Evolutionary conservation across 30 jellyfish, hydroid and myxozoan species (phyloP).

Genomic region (Hydra vulgaris): DNA sequence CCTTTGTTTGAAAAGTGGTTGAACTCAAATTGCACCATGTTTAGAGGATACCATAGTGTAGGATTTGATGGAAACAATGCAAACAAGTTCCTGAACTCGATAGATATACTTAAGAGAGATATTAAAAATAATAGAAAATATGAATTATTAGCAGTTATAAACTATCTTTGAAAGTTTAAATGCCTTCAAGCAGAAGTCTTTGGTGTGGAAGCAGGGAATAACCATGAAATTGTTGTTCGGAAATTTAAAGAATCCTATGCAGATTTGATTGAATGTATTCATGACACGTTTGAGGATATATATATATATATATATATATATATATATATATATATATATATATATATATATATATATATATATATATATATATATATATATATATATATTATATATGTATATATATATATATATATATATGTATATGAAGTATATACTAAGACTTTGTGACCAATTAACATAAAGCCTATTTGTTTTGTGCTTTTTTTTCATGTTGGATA

Average conservation of each 20-base stretch:
- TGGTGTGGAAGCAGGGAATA: background rate
- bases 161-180: background rate
- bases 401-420: too few relatives aligned
- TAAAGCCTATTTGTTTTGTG: too few relatives aligned
- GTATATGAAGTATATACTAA: too few relatives aligned
- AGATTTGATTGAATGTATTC: background rate
- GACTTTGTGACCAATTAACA: too few relatives aligned
- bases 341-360: too few relatives aligned
- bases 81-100: background rate
- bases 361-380: too few relatives aligned
- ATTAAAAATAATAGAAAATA: background rate
- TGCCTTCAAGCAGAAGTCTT: background rate
- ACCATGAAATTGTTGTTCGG: background rate
- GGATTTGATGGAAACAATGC: background rate
- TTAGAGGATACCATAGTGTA: background rate
- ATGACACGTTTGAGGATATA: background rate
- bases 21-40: background rate
- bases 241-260: background rate
- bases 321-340: too few relatives aligned
- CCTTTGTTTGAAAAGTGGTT: background rate
- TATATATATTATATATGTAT: too few relatives aligned
- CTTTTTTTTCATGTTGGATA: too few relatives aligned
- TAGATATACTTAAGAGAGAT: background rate
- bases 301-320: too few relatives aligned
- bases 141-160: background rate